Evolutionary conservation across 2,113 vertebrate genomes (phyloP), one percentile per base, ranked within the genome.

Genomic region (Epinephelus fuscoguttatus): DNA sequence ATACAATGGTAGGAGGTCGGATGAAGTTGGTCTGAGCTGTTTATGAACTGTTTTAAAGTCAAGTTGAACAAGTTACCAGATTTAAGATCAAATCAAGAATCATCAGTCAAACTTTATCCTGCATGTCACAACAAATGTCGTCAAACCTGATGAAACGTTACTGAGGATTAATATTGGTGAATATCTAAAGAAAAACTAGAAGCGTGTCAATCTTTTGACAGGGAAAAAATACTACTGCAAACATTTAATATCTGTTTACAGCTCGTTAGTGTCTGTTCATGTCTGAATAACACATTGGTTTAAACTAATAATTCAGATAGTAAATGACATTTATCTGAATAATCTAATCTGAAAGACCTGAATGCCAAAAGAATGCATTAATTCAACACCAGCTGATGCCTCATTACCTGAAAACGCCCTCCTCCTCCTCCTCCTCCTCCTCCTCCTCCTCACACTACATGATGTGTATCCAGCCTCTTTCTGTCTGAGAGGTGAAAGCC

Each of bases 371-470:
- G 0, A 57, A 10, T 30, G 21, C 56, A 50, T 75, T 53, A 42
- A 57, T n/a, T 27, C 62, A 68, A 21, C 47, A 37, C 25, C 23
- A 57, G 4, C 18, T 59, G 27, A 53, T 50, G 19, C 15, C 45
- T 73, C 27, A 64, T 69, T 63, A 45, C 50, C 21, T 70, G 18
- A 70, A n/a, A 70, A 76, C 6, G 4, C 21, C 37, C 1, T 55
- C 64, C 59, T 78, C 70, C 30, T 79, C 55, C 27, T 27, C 27
- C 27, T 27, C 9, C 21, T 37, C 33, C 33, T 37, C 33, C 33
- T 37, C 37, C 1, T 55, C 64, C 59, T 78, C 71, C 33, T 79
- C 55, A 64, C 53, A 60, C 50, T 30, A 61, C 25, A 21, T 30
- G 25, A 82, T 37, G 59, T 45, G 30, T 72, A 2, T 52, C 23